Conservation (phyloP, 2,888 invertebrate genomes). For the Shargacucullia verbasci region DNA sequence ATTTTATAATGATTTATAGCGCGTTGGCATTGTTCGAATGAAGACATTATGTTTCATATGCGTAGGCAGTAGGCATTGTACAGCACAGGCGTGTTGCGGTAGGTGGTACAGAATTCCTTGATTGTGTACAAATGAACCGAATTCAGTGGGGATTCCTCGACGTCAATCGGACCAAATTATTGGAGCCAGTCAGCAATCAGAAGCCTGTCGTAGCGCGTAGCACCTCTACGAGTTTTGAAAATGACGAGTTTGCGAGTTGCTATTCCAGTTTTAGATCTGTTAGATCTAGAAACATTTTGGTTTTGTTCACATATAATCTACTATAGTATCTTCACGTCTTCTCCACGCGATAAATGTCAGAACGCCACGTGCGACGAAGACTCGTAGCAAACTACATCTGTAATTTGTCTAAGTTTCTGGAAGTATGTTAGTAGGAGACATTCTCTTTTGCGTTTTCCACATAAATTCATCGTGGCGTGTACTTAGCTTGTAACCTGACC, state of each 20-base stretch:
- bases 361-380: too few relatives aligned
- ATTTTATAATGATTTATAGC: slow-evolving; percentile 81
- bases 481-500: too few relatives aligned
- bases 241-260: slow-evolving; percentile 32
- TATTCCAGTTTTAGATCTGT: slow-evolving; percentile 19
- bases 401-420: too few relatives aligned
- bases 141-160: slow-evolving; percentile 65
- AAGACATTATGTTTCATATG: slow-evolving; percentile 58
- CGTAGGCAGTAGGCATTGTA: slow-evolving; percentile 20
- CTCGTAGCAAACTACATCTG: too few relatives aligned
- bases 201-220: slow-evolving; percentile 66
- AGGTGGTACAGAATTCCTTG: slow-evolving; percentile 52
- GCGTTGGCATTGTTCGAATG: slow-evolving; percentile 64
- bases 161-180: slow-evolving; percentile 74
- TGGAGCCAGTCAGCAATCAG: slow-evolving; percentile 71
- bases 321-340: neutral
- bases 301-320: neutral
- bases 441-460: too few relatives aligned
- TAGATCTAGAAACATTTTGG: neutral
- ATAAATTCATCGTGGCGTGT: too few relatives aligned
- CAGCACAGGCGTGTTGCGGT: slow-evolving; percentile 29
- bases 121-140: slow-evolving; percentile 66
- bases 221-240: slow-evolving; percentile 59
- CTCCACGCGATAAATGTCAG: too few relatives aligned
- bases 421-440: too few relatives aligned